These are phyloP conservation scores for Pollachius pollachius DNA, from an alignment of 2,113 vertebrate species.

Conservation along the genomic window DNA sequence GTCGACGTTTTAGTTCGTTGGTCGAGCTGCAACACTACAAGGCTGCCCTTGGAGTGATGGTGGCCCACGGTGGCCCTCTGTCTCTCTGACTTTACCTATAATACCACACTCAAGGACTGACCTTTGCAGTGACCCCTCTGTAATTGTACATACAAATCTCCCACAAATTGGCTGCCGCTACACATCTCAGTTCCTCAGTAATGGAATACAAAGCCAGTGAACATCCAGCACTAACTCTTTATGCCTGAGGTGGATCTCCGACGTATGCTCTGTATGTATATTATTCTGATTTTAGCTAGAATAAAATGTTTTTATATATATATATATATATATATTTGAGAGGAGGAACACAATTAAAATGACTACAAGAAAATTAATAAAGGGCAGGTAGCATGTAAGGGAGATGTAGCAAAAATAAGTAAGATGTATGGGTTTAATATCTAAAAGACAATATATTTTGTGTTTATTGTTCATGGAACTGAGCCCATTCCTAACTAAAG, in stretches of 20 bases:
- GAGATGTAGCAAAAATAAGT: too few relatives aligned
- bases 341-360: too few relatives aligned
- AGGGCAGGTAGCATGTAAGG: too few relatives aligned
- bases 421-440: too few relatives aligned
- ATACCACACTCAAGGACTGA: slow-evolving; percentile 54
- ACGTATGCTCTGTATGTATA: too few relatives aligned
- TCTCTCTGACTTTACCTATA: slow-evolving; percentile 29
- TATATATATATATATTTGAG: too few relatives aligned
- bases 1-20: slow-evolving; percentile 31
- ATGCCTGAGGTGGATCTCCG: slow-evolving; percentile 5
- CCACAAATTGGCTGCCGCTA: slow-evolving; percentile 51
- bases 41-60: slow-evolving; percentile 49
- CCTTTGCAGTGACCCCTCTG: slow-evolving; percentile 41
- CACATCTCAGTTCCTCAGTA: slow-evolving; percentile 26
- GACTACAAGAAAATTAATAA: too few relatives aligned
- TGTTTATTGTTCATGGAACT: too few relatives aligned
- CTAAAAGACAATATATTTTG: too few relatives aligned
- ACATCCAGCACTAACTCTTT: slow-evolving; percentile 23
- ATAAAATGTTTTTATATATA: not conserved
- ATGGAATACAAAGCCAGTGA: slow-evolving; percentile 7
- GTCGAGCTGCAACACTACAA: slow-evolving; percentile 50
- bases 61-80: slow-evolving; percentile 36
- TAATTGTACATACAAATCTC: slow-evolving; percentile 32
- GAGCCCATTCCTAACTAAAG: too few relatives aligned
- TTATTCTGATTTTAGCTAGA: too few relatives aligned